These are phyloP conservation scores for Perizoma flavofasciatum DNA, from an alignment of 2,888 invertebrate genomes.

Conservation along the genomic window DNA sequence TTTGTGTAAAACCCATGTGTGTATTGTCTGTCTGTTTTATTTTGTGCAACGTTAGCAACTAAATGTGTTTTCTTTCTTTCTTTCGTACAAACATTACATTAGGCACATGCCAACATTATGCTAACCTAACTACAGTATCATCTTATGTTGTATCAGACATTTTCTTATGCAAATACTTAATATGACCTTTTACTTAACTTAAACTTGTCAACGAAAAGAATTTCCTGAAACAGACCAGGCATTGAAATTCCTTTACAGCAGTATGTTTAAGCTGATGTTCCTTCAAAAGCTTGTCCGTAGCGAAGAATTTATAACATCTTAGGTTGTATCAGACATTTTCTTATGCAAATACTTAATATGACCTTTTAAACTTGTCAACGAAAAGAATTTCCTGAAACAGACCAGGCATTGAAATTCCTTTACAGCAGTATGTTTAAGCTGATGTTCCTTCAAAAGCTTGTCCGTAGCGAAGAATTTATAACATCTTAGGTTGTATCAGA, in stretches of 20 bases:
- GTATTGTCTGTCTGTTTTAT: too few relatives aligned
- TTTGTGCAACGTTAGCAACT: too few relatives aligned
- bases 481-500: too few relatives aligned
- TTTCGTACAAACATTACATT: too few relatives aligned
- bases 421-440: constrained; percentile 38
- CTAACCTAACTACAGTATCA: too few relatives aligned
- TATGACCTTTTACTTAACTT: constrained; percentile 8
- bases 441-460: constrained; percentile 46
- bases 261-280: constrained; percentile 46
- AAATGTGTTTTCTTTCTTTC: too few relatives aligned
- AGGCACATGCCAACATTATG: too few relatives aligned
- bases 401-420: constrained; percentile 45
- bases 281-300: constrained; percentile 40
- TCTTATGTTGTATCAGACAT: neutral
- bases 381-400: constrained; percentile 47
- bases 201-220: constrained; percentile 34
- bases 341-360: constrained; percentile 11
- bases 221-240: constrained; percentile 47
- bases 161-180: constrained; percentile 10
- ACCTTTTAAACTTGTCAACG: constrained; percentile 1
- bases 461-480: constrained; percentile 41
- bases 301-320: constrained; percentile 39
- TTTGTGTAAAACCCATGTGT: too few relatives aligned
- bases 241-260: constrained; percentile 41
- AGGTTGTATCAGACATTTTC: neutral